Base-by-base conservation (phyloP, 2,113 vertebrate species). In the Rousettus leschenaultii region DNA sequence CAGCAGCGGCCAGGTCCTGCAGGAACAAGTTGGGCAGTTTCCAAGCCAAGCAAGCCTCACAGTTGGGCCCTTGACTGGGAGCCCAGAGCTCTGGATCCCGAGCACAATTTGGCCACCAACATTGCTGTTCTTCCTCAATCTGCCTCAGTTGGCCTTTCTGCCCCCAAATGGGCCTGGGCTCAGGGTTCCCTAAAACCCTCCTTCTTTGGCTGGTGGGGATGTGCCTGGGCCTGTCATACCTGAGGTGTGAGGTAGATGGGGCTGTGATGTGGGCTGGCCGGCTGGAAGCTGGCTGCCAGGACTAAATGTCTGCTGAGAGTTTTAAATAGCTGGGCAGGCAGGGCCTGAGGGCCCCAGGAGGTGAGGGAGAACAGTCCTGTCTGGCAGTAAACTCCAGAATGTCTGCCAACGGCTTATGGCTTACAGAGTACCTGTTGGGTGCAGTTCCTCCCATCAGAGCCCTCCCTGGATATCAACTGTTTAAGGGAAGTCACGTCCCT, bases 301-400 rank as follows among this genome's bases (percentile, higher is more conserved):
- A 97, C 95, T 80, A 89, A 98, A 95, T 93, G 96, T 96, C 97
- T 96, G 93, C 43, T 84, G 70, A 87, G 79, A 89, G 33, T 94
- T 98, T 98, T 85, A 98, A 97, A 97, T 92, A 97, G 97, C 96
- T 96, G 82, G 80, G 78, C 96, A 94, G 92, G 45, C 48, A 63
- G n/a, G 48, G 19, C 28, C 18, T 28, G 43, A 84, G 43, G 71
- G 33, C 53, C 59, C 43, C 28, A 9, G 75, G 74, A 86, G 43
- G 53, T 70, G 73, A 26, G 35, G 11, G 13, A 82, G 63, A n/a
- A 35, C 53, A 33, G 43, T 35, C 68, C 53, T 48, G 91, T 38
- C 91, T 86, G 65, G 80, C 26, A 1, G 13, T 65, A 61, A 68
- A 12, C 59, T 33, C 77, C 53, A 26, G 55, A 35, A 45, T 13